Conservation (phyloP, 2,888 invertebrate species). For the Pegoplata infirma region DNA sequence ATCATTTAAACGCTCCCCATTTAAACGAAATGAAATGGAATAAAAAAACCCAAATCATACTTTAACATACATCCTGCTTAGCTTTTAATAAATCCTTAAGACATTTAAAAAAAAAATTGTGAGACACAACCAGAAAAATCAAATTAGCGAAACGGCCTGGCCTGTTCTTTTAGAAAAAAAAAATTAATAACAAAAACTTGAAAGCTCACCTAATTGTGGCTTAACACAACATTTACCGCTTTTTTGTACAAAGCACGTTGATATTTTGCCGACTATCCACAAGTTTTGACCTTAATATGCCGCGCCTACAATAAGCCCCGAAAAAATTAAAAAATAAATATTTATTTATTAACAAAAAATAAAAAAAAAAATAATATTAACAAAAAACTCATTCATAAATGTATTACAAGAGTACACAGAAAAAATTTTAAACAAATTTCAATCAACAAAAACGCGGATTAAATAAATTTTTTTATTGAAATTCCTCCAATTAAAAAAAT, state of each 20-base stretch:
- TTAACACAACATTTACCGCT: slow-evolving; percentile 76
- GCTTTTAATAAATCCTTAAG: slow-evolving; percentile 57
- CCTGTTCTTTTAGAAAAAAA: slow-evolving; percentile 19
- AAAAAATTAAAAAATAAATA: not conserved
- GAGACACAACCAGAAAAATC: slow-evolving; percentile 38
- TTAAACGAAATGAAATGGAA: slow-evolving; percentile 22
- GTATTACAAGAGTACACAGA: not conserved
- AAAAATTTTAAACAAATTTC: not conserved
- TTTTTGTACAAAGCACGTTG: slow-evolving; percentile 71
- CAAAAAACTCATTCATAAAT: not conserved
- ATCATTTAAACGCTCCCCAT: slow-evolving; percentile 52
- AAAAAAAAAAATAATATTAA: too few species aligned
- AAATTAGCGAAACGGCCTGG: slow-evolving; percentile 42
- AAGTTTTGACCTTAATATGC: slow-evolving; percentile 52
- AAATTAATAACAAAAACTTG: slow-evolving; percentile 47
- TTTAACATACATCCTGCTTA: slow-evolving; percentile 59
- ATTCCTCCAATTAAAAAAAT: too few species aligned
- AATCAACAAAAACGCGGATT: too few species aligned
- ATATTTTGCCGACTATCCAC: slow-evolving; percentile 57
- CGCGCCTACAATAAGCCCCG: slow-evolving; percentile 55
- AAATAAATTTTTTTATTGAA: too few species aligned
- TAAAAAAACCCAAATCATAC: slow-evolving; percentile 46
- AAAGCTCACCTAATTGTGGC: slow-evolving; percentile 71
- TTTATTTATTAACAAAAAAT: not conserved
- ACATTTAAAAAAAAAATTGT: slow-evolving; percentile 17